Conservation (phyloP, 2,797 vertebrate species). For the Pangasius djambal region DNA sequence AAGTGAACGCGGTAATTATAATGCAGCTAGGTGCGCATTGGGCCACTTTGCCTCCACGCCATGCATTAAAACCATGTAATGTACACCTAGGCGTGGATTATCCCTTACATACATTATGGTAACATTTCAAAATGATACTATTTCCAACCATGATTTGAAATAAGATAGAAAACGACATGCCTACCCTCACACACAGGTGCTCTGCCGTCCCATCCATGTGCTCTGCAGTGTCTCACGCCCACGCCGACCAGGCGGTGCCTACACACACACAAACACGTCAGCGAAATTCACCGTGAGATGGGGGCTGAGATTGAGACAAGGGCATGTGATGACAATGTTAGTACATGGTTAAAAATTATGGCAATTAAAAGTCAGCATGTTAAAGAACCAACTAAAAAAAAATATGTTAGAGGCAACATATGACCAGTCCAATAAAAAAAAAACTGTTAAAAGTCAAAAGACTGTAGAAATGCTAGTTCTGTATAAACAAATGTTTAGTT, state of each 20-base stretch:
- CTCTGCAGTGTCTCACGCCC: conserved; percentile 62
- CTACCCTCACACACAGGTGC: conserved; percentile 72
- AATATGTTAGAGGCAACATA: neutral
- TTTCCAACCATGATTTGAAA: neutral
- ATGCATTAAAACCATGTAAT: too few relatives aligned
- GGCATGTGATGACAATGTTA: neutral
- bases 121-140: neutral
- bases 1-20: too few relatives aligned
- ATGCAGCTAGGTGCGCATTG: too few relatives aligned
- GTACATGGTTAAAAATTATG: neutral
- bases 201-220: conserved; percentile 71
- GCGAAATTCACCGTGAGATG: neutral
- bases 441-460: too few relatives aligned
- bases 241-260: conserved; percentile 68
- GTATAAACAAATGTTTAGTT: too few relatives aligned
- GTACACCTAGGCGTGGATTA: too few relatives aligned
- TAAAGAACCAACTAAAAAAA: neutral
- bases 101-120: neutral
- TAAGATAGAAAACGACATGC: neutral
- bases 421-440: too few relatives aligned
- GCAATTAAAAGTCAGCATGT: neutral
- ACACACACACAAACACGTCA: conserved; percentile 3
- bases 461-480: too few relatives aligned
- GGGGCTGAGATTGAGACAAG: neutral
- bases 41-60: too few relatives aligned